phyloP scores from a whole-genome alignment of 92 coral and sea anemone species.

The Plumapathes pennacea region DNA sequence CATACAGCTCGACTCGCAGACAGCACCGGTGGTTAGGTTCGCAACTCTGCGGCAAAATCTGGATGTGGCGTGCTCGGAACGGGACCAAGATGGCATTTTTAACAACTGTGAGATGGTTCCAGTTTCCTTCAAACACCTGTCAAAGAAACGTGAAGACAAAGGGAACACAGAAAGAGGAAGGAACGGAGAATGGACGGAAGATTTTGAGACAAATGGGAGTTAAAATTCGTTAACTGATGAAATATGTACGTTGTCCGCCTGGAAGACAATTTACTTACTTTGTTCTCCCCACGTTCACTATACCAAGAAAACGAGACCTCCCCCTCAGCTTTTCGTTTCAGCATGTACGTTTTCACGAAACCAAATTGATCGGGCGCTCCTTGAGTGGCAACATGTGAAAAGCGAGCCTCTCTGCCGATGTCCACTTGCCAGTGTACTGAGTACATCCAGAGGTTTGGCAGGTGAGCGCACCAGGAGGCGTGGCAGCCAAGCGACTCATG shows the following conservation, averaged over 20 bases:
- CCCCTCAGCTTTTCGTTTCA: too few species aligned
- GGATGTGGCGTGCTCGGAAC: neutral
- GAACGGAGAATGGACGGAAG: too few species aligned
- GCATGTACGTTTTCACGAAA: too few species aligned
- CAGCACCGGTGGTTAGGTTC: slow-evolving; percentile 2
- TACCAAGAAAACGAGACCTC: too few species aligned
- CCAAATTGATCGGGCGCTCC: too few species aligned
- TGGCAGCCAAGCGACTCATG: neutral
- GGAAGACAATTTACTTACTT: too few species aligned
- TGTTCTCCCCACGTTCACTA: too few species aligned
- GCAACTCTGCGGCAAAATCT: slow-evolving; percentile 10
- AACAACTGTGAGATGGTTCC: neutral
- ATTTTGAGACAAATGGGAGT: too few species aligned
- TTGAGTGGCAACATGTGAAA: neutral
- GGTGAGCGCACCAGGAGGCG: slow-evolving; percentile 19
- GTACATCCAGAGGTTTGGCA: slow-evolving; percentile 8
- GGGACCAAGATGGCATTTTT: neutral
- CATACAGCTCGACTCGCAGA: slow-evolving; percentile 4
- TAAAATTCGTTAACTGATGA: too few species aligned
- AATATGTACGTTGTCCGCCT: too few species aligned
- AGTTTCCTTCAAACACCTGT: slow-evolving; percentile 18
- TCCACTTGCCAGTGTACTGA: too few species aligned
- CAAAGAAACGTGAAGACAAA: neutral
- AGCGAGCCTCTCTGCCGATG: neutral
- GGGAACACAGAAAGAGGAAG: too few species aligned